Evolutionary conservation across 2,888 invertebrate genomes (phyloP).

Genomic region (Dasysyrphus albostriatus): DNA sequence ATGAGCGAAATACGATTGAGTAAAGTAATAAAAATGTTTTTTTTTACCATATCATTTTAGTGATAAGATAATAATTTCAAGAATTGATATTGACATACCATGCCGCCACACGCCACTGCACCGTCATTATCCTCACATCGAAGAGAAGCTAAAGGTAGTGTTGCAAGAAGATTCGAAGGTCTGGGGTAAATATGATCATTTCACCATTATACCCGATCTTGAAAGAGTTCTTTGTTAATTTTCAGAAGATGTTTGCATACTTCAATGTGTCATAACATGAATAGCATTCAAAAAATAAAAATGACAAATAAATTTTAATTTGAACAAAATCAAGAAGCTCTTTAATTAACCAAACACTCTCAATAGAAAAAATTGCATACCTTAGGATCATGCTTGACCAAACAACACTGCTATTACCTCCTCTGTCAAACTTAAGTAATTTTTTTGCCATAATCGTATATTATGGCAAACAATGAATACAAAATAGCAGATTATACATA

Average conservation of each 20-base stretch:
- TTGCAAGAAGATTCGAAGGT: not conserved
- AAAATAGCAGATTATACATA: not conserved
- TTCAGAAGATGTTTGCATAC: not conserved
- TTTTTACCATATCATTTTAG: slow-evolving; percentile 8
- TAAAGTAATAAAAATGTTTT: slow-evolving; percentile 29
- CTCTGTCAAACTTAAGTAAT: not conserved
- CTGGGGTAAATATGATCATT: not conserved
- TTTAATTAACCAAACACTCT: no score
- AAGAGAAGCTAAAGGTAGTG: not conserved
- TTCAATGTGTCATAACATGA: not conserved
- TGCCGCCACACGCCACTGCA: not conserved
- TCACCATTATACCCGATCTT: not conserved
- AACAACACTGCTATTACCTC: not conserved
- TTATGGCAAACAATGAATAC: not conserved
- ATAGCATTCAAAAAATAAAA: not conserved
- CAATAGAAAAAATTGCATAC: no score
- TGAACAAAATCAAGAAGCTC: no score
- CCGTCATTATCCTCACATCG: no score
- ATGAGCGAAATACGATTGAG: not conserved
- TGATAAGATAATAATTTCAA: slow-evolving; percentile 55
- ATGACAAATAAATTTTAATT: no score
- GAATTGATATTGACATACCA: slow-evolving; percentile 13
- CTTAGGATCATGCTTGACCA: no score
- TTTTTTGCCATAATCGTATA: not conserved
- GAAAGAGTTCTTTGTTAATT: not conserved